These are phyloP conservation scores for Sitta europaea DNA, from an alignment of 2,113 vertebrate species.

Conservation along the genomic window DNA sequence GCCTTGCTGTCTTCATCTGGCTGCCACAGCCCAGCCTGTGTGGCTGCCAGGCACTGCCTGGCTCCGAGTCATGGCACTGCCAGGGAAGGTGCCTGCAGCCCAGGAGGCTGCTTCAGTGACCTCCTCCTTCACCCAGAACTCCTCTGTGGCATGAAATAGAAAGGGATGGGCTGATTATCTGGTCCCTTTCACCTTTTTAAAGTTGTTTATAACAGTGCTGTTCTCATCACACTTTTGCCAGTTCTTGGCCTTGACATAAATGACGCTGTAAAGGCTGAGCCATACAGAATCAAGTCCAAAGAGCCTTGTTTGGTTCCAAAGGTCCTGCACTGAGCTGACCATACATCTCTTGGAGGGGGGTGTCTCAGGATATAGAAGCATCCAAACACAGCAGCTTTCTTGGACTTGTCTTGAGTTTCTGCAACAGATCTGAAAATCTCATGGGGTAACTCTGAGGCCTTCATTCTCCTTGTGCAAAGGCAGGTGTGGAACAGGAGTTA, in stretches of 20 bases:
- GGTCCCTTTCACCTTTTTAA: neutral
- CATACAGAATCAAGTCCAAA: neutral
- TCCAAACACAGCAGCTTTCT: neutral
- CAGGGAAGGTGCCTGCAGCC: neutral
- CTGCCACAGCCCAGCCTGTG: neutral
- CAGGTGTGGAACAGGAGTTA: neutral
- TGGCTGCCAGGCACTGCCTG: neutral
- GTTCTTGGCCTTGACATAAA: neutral
- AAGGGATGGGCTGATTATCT: neutral
- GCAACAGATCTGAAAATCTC: neutral
- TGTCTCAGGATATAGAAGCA: neutral
- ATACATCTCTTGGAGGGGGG: neutral
- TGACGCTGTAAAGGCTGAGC: neutral
- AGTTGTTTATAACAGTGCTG: neutral
- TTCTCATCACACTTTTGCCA: neutral
- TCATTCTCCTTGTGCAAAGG: neutral
- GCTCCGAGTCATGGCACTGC: neutral
- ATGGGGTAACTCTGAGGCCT: neutral
- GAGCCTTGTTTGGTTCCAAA: conserved; percentile 19
- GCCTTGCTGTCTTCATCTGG: neutral
- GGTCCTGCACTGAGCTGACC: neutral
- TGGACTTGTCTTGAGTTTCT: neutral
- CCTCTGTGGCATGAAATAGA: neutral
- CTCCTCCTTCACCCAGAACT: neutral
- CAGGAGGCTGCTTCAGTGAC: neutral